Evolutionary conservation across 2,797 vertebrate species (phyloP).

Genomic region (Channa striata): DNA sequence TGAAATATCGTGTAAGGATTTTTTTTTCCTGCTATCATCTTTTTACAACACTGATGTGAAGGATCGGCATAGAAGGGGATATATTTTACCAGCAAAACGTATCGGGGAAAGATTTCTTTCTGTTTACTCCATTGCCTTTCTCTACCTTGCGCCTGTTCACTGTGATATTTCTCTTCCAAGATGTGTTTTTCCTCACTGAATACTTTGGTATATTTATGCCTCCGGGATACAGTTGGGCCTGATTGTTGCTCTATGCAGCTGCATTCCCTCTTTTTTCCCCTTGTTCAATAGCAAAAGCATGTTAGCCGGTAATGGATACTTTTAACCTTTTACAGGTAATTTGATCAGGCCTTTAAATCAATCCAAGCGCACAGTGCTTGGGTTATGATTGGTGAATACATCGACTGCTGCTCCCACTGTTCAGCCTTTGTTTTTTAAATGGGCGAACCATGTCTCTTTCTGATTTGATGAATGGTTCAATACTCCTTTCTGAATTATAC

Average conservation of each 20-base stretch:
- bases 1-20: slow-evolving; percentile 13
- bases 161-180: slow-evolving; percentile 50
- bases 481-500: slow-evolving; percentile 68
- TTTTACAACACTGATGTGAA: slow-evolving; percentile 9
- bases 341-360: slow-evolving; percentile 82
- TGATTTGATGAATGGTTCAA: slow-evolving; percentile 68
- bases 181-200: slow-evolving; percentile 50
- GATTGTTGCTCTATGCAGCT: slow-evolving; percentile 61
- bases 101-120: slow-evolving; percentile 28
- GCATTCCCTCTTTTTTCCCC: slow-evolving; percentile 56
- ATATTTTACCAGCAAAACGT: slow-evolving; percentile 24
- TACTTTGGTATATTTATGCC: slow-evolving; percentile 65
- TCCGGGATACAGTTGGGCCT: slow-evolving; percentile 65
- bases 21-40: not conserved
- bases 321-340: slow-evolving; percentile 85
- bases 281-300: slow-evolving; percentile 77
- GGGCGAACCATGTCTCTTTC: slow-evolving; percentile 51
- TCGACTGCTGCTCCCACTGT: slow-evolving; percentile 49
- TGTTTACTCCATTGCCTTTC: slow-evolving; percentile 36
- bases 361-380: slow-evolving; percentile 66
- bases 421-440: slow-evolving; percentile 60
- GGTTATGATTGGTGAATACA: slow-evolving; percentile 72
- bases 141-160: slow-evolving; percentile 21
- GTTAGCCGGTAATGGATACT: slow-evolving; percentile 79
- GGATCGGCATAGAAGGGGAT: not conserved